Conservation (phyloP, 2,797 vertebrate species). For the Pachyuromys duprasi region DNA sequence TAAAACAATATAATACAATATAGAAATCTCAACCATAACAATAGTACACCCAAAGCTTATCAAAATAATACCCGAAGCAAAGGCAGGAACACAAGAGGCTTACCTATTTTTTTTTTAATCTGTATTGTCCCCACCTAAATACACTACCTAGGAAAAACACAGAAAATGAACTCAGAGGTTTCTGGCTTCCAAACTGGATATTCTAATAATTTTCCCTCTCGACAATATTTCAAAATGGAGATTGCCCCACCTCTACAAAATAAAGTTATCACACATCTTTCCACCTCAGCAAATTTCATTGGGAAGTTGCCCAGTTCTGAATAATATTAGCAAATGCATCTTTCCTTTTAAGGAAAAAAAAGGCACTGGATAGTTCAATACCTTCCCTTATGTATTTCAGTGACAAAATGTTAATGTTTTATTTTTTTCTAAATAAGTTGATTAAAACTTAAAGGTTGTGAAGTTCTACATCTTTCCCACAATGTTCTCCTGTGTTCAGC, state of each 20-base stretch:
- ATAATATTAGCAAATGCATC: conserved; percentile 77
- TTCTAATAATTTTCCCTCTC: conserved; percentile 80
- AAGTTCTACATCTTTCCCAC: neutral
- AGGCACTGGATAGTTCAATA: neutral
- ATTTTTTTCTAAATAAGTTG: conserved; percentile 57
- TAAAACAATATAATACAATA: neutral
- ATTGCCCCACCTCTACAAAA: conserved; percentile 82
- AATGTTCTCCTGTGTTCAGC: neutral
- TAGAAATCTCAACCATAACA: neutral
- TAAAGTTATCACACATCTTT: conserved; percentile 71
- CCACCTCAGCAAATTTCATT: conserved; percentile 83
- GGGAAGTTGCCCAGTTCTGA: conserved; percentile 73
- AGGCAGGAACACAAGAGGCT: neutral
- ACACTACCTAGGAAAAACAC: conserved; percentile 24
- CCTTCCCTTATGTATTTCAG: conserved; percentile 34
- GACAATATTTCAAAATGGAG: conserved; percentile 81
- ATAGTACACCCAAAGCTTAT: conserved; percentile 31
- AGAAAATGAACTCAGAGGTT: conserved; percentile 43
- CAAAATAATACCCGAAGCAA: conserved; percentile 58
- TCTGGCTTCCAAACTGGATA: conserved; percentile 73
- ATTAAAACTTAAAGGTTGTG: conserved; percentile 39
- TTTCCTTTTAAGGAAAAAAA: conserved; percentile 59
- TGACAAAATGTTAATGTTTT: neutral
- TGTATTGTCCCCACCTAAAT: conserved; percentile 59
- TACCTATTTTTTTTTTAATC: conserved; percentile 60